A percentile compares a stretch with the other conserved stretches of the same genome.
phyloP scores from a whole-genome alignment of 64 coral and sea anemone genomes.

The Cladopsammia gracilis region DNA sequence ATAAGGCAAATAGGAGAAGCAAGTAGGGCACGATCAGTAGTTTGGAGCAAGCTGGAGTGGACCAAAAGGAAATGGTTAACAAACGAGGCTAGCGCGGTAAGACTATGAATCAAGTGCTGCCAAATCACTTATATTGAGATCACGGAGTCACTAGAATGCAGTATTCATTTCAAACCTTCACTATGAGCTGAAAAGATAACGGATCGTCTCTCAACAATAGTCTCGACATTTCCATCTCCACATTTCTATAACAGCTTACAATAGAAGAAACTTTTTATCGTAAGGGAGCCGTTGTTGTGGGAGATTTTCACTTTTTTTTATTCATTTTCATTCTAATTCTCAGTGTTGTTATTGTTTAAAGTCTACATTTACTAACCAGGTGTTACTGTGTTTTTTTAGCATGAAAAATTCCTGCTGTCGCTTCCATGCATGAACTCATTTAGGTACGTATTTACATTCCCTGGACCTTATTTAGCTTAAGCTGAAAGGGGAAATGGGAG shows the following conservation, averaged over 20 bases:
- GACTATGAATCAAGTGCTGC: not conserved
- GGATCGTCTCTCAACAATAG: too few relatives aligned
- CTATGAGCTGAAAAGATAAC: too few relatives aligned
- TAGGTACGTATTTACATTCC: constrained; percentile 44
- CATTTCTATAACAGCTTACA: too few relatives aligned
- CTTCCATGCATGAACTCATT: constrained; percentile 89
- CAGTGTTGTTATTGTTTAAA: not conserved
- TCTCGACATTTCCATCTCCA: too few relatives aligned
- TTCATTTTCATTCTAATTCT: too few relatives aligned
- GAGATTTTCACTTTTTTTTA: too few relatives aligned
- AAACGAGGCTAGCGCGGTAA: constrained; percentile 81
- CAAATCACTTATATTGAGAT: too few relatives aligned
- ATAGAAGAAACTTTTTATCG: too few relatives aligned
- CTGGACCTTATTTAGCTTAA: not conserved
- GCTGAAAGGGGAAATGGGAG: too few relatives aligned
- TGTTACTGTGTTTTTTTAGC: constrained; percentile 48
- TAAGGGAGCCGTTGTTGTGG: too few relatives aligned
- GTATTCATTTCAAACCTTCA: too few relatives aligned
- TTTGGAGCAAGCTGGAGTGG: constrained; percentile 86
- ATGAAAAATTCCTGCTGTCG: constrained; percentile 85
- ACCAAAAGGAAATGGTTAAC: constrained; percentile 86
- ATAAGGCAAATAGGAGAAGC: constrained; percentile 79
- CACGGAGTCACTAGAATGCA: too few relatives aligned
- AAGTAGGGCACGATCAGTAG: constrained; percentile 61
- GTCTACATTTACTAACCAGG: not conserved